These are phyloP conservation scores for Griposia aprilina DNA, from an alignment of 2,888 invertebrate species.

Conservation along the genomic window DNA sequence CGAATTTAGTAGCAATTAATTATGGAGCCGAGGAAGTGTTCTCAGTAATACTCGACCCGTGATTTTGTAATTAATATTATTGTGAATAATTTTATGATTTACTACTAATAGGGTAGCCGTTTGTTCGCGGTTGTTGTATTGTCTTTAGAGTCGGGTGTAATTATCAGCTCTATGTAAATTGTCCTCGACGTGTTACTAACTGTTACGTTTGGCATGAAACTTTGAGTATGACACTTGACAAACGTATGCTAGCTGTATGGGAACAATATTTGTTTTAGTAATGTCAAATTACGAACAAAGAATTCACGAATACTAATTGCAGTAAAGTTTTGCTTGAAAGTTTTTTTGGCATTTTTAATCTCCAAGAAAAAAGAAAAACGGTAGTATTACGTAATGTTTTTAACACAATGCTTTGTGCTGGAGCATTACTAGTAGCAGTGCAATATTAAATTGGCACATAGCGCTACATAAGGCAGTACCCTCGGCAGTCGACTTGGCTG, in stretches of 20 bases:
- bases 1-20: constrained; percentile 91
- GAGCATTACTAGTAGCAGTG: constrained; percentile 70
- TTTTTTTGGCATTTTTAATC: neutral
- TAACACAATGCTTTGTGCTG: constrained; percentile 48
- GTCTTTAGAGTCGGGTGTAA: constrained; percentile 45
- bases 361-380: neutral
- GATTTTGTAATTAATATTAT: constrained; percentile 86
- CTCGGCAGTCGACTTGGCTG: constrained; percentile 89
- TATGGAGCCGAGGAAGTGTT: constrained; percentile 88
- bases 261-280: neutral
- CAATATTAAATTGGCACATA: constrained; percentile 89
- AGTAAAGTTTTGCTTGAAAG: neutral
- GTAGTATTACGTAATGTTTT: constrained; percentile 31
- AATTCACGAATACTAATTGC: neutral
- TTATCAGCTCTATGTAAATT: constrained; percentile 47
- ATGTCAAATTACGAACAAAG: constrained; percentile 1
- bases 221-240: constrained; percentile 25
- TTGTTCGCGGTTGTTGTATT: constrained; percentile 57
- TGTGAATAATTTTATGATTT: constrained; percentile 82
- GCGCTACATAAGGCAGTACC: constrained; percentile 87
- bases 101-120: constrained; percentile 72
- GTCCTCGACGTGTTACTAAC: constrained; percentile 32
- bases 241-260: neutral
- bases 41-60: constrained; percentile 82
- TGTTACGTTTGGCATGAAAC: constrained; percentile 12